These are phyloP conservation scores for Eutolmus rufibarbis DNA, from an alignment of 2,888 invertebrate genomes.

Conservation along the genomic window DNA sequence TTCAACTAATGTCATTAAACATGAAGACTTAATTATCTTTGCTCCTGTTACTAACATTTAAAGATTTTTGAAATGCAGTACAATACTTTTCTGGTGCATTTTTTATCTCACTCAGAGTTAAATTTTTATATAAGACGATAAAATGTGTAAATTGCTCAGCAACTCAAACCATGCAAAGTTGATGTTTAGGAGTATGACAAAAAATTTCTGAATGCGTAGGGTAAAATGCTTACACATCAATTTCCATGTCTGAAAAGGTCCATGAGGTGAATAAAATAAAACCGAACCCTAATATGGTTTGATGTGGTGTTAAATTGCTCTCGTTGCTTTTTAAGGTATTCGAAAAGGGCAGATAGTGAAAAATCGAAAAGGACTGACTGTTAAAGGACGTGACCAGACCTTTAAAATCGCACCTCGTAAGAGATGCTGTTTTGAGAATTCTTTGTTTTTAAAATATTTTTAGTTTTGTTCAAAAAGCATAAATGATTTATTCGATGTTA, in stretches of 20 bases:
- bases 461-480: neutral
- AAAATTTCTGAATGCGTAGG: neutral
- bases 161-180: neutral
- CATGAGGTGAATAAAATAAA: neutral
- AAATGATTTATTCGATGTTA: neutral
- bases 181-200: neutral
- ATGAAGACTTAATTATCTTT: neutral
- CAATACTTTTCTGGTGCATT: neutral
- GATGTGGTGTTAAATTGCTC: neutral
- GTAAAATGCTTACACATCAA: neutral
- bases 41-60: neutral
- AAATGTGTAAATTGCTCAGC: neutral
- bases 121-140: neutral
- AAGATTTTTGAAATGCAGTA: neutral
- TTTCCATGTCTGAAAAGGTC: neutral
- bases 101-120: neutral
- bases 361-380: neutral
- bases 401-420: neutral
- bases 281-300: neutral
- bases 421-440: neutral
- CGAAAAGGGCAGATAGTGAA: neutral
- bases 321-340: neutral
- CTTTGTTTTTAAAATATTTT: neutral
- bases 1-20: neutral
- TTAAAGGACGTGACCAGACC: neutral